A percentile compares a stretch with the other conserved stretches of the same genome.
phyloP scores from a whole-genome alignment of 2,888 invertebrate species.

The Mayetiola destructor region DNA sequence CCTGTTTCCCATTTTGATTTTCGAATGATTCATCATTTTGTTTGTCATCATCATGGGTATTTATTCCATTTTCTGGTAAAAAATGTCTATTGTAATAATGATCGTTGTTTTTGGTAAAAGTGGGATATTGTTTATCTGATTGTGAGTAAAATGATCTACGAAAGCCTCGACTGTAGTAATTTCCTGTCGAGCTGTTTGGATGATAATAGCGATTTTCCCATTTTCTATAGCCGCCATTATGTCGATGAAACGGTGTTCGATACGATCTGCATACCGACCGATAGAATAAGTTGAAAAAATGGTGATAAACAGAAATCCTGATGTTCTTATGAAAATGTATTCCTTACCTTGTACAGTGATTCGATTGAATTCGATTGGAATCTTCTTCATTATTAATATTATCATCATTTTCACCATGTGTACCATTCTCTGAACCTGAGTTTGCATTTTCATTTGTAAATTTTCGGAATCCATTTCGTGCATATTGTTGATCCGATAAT shows the following conservation, averaged over 20 bases:
- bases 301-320: too few relatives aligned
- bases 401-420: too few relatives aligned
- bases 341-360: too few relatives aligned
- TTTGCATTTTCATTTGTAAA: too few relatives aligned
- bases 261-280: background rate
- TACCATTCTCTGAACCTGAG: too few relatives aligned
- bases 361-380: too few relatives aligned
- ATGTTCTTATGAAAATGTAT: too few relatives aligned
- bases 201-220: background rate
- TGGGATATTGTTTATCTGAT: background rate
- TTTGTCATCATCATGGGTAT: background rate
- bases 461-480: too few relatives aligned
- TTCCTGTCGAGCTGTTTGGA: background rate
- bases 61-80: background rate
- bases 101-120: background rate
- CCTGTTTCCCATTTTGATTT: background rate
- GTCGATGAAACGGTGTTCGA: background rate
- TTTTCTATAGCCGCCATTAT: background rate
- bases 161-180: constrained; percentile 3
- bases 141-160: background rate
- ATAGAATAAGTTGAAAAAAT: constrained; percentile 17
- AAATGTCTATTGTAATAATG: background rate
- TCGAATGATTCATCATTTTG: background rate
- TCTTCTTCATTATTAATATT: too few relatives aligned
- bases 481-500: too few relatives aligned